Evolutionary conservation across 2,113 vertebrate species (phyloP).

Genomic region (Pseudorasbora parva): DNA sequence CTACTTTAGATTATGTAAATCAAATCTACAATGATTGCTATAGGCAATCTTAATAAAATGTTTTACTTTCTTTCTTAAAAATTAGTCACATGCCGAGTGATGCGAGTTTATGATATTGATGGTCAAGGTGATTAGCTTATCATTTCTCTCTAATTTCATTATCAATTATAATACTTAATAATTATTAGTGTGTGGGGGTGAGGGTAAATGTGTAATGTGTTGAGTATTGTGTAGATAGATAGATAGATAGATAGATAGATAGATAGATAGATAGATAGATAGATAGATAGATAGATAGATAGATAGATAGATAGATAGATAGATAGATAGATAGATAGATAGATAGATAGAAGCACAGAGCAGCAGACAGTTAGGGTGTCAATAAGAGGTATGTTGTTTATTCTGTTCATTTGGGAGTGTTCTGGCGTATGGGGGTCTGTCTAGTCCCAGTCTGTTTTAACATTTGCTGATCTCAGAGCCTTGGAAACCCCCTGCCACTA

Average conservation of each 20-base stretch:
- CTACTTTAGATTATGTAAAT: too few relatives aligned
- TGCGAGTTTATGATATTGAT: too few relatives aligned
- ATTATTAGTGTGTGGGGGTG: too few relatives aligned
- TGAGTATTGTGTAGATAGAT: too few relatives aligned
- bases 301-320: background rate
- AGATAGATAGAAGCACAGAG: slow-evolving; percentile 14
- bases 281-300: slow-evolving; percentile 21
- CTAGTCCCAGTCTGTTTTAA: slow-evolving; percentile 49
- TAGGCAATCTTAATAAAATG: too few relatives aligned
- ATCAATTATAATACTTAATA: too few relatives aligned
- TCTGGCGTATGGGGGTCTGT: slow-evolving; percentile 31
- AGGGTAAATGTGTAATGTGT: too few relatives aligned
- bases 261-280: slow-evolving; percentile 12
- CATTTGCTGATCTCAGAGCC: slow-evolving; percentile 57
- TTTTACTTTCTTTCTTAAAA: too few relatives aligned
- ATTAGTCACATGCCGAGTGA: too few relatives aligned
- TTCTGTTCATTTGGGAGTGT: slow-evolving; percentile 56
- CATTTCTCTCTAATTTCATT: too few relatives aligned
- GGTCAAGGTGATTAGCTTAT: too few relatives aligned
- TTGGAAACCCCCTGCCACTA: slow-evolving; percentile 58
- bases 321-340: slow-evolving; percentile 12
- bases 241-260: background rate
- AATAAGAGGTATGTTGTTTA: slow-evolving; percentile 48
- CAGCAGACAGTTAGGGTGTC: background rate
- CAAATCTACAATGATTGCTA: too few relatives aligned